A percentile compares a stretch with the other conserved stretches of the same genome.
phyloP scores from a whole-genome alignment of 2,113 vertebrate species.

The Nanorana parkeri region DNA sequence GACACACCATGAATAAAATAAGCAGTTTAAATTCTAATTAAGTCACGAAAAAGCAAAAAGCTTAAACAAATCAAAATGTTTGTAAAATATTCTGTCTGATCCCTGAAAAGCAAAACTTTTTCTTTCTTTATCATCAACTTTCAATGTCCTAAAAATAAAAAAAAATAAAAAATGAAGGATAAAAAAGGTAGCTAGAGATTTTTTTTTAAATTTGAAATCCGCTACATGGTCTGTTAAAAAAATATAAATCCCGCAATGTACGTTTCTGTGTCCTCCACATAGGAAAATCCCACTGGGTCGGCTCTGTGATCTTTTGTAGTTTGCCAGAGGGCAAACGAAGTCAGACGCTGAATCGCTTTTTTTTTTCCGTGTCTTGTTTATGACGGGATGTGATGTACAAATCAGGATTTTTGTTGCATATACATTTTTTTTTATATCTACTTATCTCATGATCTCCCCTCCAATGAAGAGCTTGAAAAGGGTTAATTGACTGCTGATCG shows the following conservation, averaged over 20 bases:
- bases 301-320: constrained; percentile 81
- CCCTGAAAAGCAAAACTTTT: neutral
- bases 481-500: constrained; percentile 86
- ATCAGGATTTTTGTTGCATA: constrained; percentile 72
- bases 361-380: constrained; percentile 85
- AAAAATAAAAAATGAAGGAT: constrained; percentile 62
- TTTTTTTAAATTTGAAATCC: constrained; percentile 85
- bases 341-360: constrained; percentile 58
- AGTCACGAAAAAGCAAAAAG: neutral
- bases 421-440: constrained; percentile 68
- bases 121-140: neutral
- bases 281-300: constrained; percentile 76
- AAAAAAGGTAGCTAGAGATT: constrained; percentile 77
- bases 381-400: constrained; percentile 84
- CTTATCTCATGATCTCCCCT: constrained; percentile 80
- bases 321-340: constrained; percentile 79
- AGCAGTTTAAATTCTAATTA: constrained; percentile 19
- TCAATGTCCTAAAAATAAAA: neutral
- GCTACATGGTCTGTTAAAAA: constrained; percentile 83
- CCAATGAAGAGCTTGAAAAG: constrained; percentile 67
- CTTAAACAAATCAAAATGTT: neutral
- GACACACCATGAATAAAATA: neutral
- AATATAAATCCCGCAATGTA: constrained; percentile 70
- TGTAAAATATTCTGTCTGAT: neutral
- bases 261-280: constrained; percentile 80